A percentile compares a stretch with the other conserved stretches of the same genome.
These are phyloP conservation scores for Neodiprion fabricii DNA, from an alignment of 1,140 invertebrate species.

Conservation along the genomic window DNA sequence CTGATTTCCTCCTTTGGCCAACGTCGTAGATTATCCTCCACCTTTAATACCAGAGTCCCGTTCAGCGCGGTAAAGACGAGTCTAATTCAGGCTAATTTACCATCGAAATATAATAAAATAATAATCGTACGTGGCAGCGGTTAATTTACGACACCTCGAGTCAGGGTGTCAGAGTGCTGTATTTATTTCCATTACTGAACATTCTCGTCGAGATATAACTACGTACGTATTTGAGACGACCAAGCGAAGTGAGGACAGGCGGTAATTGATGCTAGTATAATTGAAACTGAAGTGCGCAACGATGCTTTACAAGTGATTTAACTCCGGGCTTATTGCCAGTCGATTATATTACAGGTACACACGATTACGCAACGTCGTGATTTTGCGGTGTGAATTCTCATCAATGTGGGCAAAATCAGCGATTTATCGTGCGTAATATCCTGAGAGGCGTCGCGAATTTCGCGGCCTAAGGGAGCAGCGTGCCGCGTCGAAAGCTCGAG, in stretches of 20 bases:
- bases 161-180: background rate
- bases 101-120: background rate
- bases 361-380: too few species aligned
- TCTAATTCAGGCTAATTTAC: background rate
- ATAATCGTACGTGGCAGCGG: background rate
- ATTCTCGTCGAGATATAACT: background rate
- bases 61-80: background rate
- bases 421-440: too few species aligned
- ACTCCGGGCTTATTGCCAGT: too few species aligned
- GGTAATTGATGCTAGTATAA: background rate
- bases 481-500: too few species aligned
- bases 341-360: too few species aligned
- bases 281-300: too few species aligned
- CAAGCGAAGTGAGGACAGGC: background rate
- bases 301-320: too few species aligned
- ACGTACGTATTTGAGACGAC: background rate
- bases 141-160: background rate
- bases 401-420: too few species aligned
- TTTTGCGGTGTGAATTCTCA: too few species aligned
- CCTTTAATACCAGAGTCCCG: too few species aligned
- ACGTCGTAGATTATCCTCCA: background rate
- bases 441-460: too few species aligned
- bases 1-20: background rate
- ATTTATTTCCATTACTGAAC: background rate
- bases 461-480: too few species aligned